Evolutionary conservation across 2,888 invertebrate species (phyloP).

Genomic region (Pterostichus niger): DNA sequence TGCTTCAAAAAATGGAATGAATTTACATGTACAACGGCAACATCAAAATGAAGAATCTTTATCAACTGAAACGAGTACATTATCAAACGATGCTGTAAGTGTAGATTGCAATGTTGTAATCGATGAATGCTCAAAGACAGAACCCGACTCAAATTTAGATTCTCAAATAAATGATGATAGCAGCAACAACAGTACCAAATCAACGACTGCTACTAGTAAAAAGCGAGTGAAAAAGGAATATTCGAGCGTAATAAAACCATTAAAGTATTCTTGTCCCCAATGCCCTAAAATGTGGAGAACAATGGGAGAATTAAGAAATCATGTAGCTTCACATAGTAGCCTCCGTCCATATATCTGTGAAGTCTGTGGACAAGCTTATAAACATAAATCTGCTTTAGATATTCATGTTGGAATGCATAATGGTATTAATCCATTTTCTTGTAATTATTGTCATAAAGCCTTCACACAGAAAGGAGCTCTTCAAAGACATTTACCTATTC

Average conservation of each 20-base stretch:
- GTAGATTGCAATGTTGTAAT: constrained; percentile 35
- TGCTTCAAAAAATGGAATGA: constrained; percentile 67
- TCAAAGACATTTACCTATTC: constrained; percentile 78
- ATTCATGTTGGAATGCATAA: constrained; percentile 79
- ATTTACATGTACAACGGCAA: constrained; percentile 67
- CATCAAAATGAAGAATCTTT: constrained; percentile 64
- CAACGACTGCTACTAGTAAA: constrained; percentile 52
- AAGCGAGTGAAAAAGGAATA: constrained; percentile 67
- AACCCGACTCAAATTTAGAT: constrained; percentile 32
- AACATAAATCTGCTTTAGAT: constrained; percentile 77
- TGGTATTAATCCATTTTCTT: constrained; percentile 77
- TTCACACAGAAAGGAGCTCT: constrained; percentile 80
- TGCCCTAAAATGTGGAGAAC: constrained; percentile 73
- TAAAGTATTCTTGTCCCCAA: constrained; percentile 69
- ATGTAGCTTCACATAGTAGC: constrained; percentile 71
- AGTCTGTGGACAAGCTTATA: constrained; percentile 79
- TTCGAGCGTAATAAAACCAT: constrained; percentile 68
- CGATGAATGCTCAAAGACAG: constrained; percentile 44
- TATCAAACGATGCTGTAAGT: constrained; percentile 59
- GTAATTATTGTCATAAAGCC: constrained; percentile 78
- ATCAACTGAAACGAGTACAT: constrained; percentile 60
- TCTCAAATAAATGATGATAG: constrained; percentile 50
- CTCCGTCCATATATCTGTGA: constrained; percentile 76
- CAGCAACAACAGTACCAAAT: constrained; percentile 46
- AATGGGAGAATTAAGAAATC: constrained; percentile 72